Evolutionary conservation across 2,797 vertebrate genomes (phyloP).

Genomic region (Aldrovandia affinis): DNA sequence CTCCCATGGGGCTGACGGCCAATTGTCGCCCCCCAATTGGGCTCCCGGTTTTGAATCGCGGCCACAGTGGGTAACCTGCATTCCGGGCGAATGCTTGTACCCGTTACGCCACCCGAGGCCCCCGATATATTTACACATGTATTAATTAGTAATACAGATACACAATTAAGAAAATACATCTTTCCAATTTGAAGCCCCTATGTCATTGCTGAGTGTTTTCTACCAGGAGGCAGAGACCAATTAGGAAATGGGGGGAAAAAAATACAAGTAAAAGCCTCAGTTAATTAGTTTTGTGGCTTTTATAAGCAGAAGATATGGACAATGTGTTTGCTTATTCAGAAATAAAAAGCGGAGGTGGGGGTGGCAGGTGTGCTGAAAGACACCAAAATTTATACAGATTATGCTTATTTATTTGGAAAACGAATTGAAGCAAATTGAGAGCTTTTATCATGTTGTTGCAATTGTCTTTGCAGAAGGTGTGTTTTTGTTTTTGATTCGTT

Average conservation of each 20-base stretch:
- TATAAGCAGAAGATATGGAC: neutral
- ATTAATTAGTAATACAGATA: slow-evolving; percentile 22
- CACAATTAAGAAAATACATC: neutral
- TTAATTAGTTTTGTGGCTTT: slow-evolving; percentile 25
- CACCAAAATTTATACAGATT: neutral
- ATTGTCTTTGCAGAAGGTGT: neutral
- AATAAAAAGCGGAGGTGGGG: neutral
- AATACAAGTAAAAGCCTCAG: neutral
- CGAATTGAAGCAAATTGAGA: neutral
- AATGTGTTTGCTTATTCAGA: slow-evolving; percentile 17
- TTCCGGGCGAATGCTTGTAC: too few relatives aligned
- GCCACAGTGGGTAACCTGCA: too few relatives aligned
- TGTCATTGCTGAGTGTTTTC: slow-evolving; percentile 15
- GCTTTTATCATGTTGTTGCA: neutral
- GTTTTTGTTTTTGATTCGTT: neutral
- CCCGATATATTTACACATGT: too few relatives aligned
- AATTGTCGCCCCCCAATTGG: too few relatives aligned
- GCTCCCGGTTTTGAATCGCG: too few relatives aligned
- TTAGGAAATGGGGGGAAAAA: slow-evolving; percentile 8
- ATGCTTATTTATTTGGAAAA: neutral
- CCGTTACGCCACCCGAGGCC: too few relatives aligned
- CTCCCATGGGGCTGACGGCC: too few relatives aligned
- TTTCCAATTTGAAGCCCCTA: neutral
- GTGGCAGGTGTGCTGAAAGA: neutral
- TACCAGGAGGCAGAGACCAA: neutral